phyloP scores from a whole-genome alignment of 2,797 vertebrate genomes.

The Pseudomugil tenellus region DNA sequence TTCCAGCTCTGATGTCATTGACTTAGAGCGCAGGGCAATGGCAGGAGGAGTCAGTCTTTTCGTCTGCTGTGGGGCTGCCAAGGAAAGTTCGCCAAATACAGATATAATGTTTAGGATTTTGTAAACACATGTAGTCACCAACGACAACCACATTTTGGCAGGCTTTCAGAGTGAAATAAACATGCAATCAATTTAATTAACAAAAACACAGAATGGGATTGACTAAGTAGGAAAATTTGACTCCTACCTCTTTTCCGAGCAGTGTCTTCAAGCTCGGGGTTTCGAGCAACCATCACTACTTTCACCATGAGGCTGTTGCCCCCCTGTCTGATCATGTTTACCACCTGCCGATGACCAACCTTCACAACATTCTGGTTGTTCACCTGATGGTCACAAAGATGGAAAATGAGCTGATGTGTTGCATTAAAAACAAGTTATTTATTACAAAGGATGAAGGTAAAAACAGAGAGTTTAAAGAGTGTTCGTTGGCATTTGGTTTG shows the following conservation, averaged over 20 bases:
- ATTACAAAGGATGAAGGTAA: not conserved
- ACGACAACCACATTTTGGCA: conserved; percentile 46
- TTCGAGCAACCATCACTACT: conserved; percentile 94
- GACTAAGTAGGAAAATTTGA: conserved; percentile 22
- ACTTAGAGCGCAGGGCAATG: conserved; percentile 93
- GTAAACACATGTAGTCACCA: conserved; percentile 63
- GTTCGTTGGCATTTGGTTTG: conserved; percentile 9
- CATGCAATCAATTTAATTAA: conserved; percentile 46
- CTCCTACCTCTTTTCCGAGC: conserved; percentile 87
- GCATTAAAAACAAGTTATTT: not conserved
- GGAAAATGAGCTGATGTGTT: not conserved
- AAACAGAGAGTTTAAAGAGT: not conserved
- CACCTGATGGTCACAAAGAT: conserved; percentile 78
- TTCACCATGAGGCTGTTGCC: conserved; percentile 95
- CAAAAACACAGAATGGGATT: conserved; percentile 27
- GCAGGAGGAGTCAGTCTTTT: conserved; percentile 92
- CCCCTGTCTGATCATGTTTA: conserved; percentile 95
- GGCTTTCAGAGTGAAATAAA: conserved; percentile 48
- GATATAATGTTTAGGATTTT: conserved; percentile 68
- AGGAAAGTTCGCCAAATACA: conserved; percentile 69
- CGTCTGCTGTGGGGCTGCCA: conserved; percentile 89
- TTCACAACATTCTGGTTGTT: conserved; percentile 95
- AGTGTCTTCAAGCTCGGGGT: conserved; percentile 92
- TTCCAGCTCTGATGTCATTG: conserved; percentile 96
- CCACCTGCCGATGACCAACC: conserved; percentile 94